Percentiles rank a stretch among this genome's conserved stretches.
These are phyloP conservation scores for Hyposoter didymator DNA, from an alignment of 2,888 invertebrate genomes.

Conservation along the genomic window DNA sequence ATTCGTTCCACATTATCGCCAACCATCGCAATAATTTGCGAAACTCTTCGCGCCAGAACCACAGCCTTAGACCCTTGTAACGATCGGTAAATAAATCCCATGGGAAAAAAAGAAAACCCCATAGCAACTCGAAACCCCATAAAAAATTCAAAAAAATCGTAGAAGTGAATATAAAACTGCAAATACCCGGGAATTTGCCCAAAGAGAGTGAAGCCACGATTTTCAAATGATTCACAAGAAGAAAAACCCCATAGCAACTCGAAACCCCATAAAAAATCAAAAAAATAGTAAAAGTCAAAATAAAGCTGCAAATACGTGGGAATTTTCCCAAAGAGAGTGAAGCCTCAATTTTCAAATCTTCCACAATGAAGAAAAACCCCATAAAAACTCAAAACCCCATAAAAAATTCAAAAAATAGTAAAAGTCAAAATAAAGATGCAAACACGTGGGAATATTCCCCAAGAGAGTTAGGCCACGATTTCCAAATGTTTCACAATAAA, in stretches of 20 bases:
- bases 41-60: constrained; percentile 61
- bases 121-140: no score
- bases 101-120: neutral
- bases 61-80: constrained; percentile 59
- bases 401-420: neutral
- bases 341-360: neutral
- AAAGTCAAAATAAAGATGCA: neutral
- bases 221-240: no score
- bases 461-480: neutral
- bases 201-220: no score
- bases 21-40: constrained; percentile 48
- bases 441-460: neutral
- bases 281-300: no score
- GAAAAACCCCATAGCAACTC: no score
- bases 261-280: no score
- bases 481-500: neutral
- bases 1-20: constrained; percentile 59
- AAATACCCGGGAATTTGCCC: no score
- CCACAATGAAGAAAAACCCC: neutral
- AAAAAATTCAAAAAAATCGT: no score
- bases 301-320: no score
- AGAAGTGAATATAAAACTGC: no score
- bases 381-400: neutral
- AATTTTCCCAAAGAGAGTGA: no score
- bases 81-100: neutral